Base-by-base conservation (phyloP, 2,113 vertebrate genomes). In the Vimba vimba region DNA sequence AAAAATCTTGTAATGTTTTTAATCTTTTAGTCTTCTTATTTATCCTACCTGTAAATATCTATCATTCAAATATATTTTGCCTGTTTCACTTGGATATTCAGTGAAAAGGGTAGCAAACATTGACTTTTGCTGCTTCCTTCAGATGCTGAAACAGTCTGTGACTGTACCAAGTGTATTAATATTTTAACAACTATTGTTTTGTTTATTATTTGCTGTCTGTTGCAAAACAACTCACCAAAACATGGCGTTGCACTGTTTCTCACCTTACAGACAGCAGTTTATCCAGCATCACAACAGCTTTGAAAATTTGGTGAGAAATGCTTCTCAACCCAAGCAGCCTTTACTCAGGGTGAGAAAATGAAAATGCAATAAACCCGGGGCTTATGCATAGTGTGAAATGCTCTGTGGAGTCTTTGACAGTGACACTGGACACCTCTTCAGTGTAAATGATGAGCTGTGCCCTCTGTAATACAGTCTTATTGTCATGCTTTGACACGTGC, bases 111-210 rank as follows among this genome's bases (percentile, higher is more conserved):
- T 27, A 6, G 60, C 4, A 25, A 36, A 69, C 66, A 36, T 69
- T 69, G 73, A 76, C 74, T 52, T 76, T 52, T 76, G 7, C 74
- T 52, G n/a, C 69, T 23, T 45, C 71, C 12, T 23, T 75, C n/a
- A 27, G 23, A 75, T 75, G 71, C 43, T 25, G 6, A 25, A 75
- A 74, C 23, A n/a, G 39, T 25, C 69, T 74, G 21, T 27, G 1
- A 77, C 75, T 33, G 17, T 55, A 55, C 15, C 55, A 77, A 21
- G 50, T 27, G 8, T 27, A 33, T 77, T 17, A 77, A 77, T 77
- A 77, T 77, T 77, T 77, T 30, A 55, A 52, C 27, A 2, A 33
- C 25, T 77, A 30, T 52, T 77, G 75, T 77, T 77, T 77, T 50
- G 73, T 75, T 75, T 71, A 71, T 43, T 30, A 69, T 36, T 62